A percentile compares a stretch with the other conserved stretches of the same genome.
phyloP scores from a whole-genome alignment of 2,888 invertebrate species.

The Morpho deidamia region DNA sequence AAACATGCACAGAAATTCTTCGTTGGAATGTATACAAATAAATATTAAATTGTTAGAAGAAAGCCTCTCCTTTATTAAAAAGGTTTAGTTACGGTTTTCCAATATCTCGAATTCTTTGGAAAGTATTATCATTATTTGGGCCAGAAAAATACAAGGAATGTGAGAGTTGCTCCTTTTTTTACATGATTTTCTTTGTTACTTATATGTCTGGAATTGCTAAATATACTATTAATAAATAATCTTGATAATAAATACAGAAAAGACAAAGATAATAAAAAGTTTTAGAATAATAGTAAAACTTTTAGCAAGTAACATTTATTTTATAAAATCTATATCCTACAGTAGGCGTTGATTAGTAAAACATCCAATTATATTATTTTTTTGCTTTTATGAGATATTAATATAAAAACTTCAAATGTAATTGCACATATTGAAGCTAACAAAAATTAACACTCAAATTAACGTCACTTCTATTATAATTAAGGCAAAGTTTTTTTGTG shows the following conservation, averaged over 20 bases:
- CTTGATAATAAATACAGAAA: too few species aligned
- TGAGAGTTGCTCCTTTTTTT: slow-evolving; percentile 31
- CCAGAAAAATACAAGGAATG: slow-evolving; percentile 42
- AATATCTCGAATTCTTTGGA: slow-evolving; percentile 54
- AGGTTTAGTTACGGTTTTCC: slow-evolving; percentile 44
- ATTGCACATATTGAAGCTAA: not conserved
- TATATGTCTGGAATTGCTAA: too few species aligned
- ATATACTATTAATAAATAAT: too few species aligned
- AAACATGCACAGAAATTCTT: slow-evolving; percentile 6
- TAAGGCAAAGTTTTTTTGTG: slow-evolving; percentile 8
- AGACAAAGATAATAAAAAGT: too few species aligned
- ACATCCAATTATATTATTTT: too few species aligned
- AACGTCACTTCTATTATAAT: slow-evolving; percentile 1
- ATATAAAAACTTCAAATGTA: too few species aligned
- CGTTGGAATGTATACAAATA: slow-evolving; percentile 10
- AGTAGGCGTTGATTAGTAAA: too few species aligned
- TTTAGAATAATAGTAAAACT: too few species aligned
- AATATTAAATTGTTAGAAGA: slow-evolving; percentile 35
- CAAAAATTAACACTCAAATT: not conserved
- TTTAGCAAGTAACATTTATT: too few species aligned
- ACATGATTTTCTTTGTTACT: slow-evolving; percentile 1
- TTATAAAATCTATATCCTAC: too few species aligned
- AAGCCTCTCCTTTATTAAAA: slow-evolving; percentile 48
- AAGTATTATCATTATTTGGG: slow-evolving; percentile 38
- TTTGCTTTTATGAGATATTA: too few species aligned